Evolutionary conservation across 2,797 vertebrate genomes (phyloP).

Genomic region (Anas capensis): DNA sequence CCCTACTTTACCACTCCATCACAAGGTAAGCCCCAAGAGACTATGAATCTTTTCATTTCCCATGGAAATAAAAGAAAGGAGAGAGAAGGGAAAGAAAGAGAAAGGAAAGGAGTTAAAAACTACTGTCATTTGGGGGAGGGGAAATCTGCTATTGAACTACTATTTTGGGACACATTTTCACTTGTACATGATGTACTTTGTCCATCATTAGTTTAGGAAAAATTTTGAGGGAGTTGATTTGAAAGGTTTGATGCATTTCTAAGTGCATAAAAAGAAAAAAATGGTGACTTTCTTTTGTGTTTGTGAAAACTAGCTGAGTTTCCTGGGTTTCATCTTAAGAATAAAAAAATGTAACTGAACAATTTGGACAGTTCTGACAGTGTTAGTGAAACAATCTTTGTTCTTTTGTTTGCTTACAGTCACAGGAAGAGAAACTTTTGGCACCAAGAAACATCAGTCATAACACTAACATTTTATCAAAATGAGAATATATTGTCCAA

Average conservation of each 20-base stretch:
- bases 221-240: not conserved
- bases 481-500: not conserved
- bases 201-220: not conserved
- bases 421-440: not conserved
- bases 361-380: conserved; percentile 43
- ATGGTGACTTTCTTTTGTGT: not conserved
- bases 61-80: not conserved
- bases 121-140: not conserved
- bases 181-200: not conserved
- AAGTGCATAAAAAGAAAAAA: conserved; percentile 30
- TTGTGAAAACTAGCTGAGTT: conserved; percentile 10
- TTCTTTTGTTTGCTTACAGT: conserved; percentile 10
- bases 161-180: not conserved
- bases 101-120: not conserved
- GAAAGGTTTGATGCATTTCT: not conserved
- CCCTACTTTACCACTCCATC: not conserved
- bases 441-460: not conserved
- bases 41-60: not conserved
- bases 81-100: not conserved
- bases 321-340: conserved; percentile 11
- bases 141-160: not conserved
- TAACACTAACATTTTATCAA: conserved; percentile 28
- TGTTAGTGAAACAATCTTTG: conserved; percentile 5
- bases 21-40: not conserved
- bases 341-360: not conserved